Evolutionary conservation across 2,113 vertebrate genomes (phyloP).

Genomic region (Macrotis lagotis): DNA sequence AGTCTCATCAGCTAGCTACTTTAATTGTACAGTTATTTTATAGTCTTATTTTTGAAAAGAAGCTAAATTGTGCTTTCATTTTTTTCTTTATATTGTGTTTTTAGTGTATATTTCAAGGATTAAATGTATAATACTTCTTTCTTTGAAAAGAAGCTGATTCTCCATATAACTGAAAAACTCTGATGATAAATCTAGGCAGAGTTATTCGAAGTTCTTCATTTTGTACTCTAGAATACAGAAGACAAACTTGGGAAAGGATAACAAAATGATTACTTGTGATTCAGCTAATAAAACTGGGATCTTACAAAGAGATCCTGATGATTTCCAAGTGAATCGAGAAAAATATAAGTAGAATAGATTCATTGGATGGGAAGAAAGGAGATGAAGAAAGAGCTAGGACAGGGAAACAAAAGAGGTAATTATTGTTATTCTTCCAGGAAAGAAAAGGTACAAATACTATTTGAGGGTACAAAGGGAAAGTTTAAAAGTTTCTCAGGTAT

Average conservation of each 20-base stretch:
- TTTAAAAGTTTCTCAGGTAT: background rate
- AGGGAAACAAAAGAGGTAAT: background rate
- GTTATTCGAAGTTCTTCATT: background rate
- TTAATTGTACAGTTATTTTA: background rate
- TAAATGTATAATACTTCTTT: background rate
- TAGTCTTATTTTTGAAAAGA: background rate
- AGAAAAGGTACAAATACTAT: background rate
- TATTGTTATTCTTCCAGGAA: background rate
- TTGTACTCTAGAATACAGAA: background rate
- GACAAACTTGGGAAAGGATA: background rate
- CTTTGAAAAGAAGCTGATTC: background rate
- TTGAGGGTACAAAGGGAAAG: background rate
- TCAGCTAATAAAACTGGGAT: background rate
- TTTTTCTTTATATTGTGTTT: background rate
- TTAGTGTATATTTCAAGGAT: slow-evolving; percentile 17
- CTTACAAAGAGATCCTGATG: background rate
- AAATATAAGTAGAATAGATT: background rate
- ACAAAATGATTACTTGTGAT: background rate
- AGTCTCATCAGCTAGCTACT: background rate
- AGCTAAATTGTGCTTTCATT: background rate
- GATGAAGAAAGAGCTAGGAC: background rate
- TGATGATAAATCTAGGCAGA: background rate
- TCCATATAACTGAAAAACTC: slow-evolving; percentile 11
- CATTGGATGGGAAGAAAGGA: background rate
- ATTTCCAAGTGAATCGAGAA: background rate